Percentiles rank a stretch among this genome's conserved stretches.
Conservation (phyloP, 2,113 vertebrate species). For the Oxyura jamaicensis region DNA sequence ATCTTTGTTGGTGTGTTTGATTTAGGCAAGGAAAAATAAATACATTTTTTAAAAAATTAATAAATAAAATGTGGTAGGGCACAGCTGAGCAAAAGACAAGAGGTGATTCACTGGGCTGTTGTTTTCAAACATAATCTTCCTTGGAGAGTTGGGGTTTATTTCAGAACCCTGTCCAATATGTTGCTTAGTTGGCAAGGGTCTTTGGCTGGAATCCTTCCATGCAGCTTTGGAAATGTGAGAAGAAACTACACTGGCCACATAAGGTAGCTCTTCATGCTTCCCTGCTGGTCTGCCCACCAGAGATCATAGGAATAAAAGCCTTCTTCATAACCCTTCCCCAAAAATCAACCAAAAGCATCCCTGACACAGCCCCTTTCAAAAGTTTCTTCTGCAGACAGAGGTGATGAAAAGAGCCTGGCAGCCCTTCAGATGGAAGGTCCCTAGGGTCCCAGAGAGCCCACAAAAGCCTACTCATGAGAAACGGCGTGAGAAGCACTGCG, state of each 20-base stretch:
- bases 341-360: not conserved
- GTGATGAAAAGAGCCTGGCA: not conserved
- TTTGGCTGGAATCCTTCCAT: not conserved
- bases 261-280: not conserved
- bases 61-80: not conserved
- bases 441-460: not conserved
- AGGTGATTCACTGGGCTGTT: not conserved
- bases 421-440: not conserved
- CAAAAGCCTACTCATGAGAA: not conserved
- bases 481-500: not conserved
- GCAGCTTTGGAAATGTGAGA: not conserved
- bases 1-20: not conserved
- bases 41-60: not conserved
- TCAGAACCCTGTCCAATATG: not conserved
- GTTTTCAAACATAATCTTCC: not conserved
- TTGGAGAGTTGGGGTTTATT: not conserved
- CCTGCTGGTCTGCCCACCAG: accelerated
- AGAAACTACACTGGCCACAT: not conserved
- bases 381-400: not conserved
- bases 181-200: not conserved
- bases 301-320: not conserved
- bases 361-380: not conserved
- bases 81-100: not conserved
- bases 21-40: not conserved
- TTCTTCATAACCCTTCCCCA: not conserved